Base-by-base conservation (phyloP, 2,113 vertebrate genomes). In the Ictidomys tridecemlineatus region DNA sequence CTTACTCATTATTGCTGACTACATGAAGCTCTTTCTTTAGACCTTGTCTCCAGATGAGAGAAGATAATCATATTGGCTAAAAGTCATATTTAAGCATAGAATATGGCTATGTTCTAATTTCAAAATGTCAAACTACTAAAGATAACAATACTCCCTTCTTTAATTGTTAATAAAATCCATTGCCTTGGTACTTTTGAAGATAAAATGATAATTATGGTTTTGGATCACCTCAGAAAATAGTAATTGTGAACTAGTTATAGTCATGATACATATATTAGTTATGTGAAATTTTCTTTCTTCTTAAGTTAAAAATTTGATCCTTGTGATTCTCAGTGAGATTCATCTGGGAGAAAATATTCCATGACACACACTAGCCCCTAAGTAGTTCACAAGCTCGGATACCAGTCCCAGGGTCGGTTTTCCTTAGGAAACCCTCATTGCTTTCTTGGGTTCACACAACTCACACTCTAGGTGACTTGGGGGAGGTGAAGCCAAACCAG, bases 151-250 rank as follows among this genome's bases (percentile, higher is more conserved):
- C 4, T 22, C 9, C 1, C 26, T 76, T 3, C 17, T 69, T 93
- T 86, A 69, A 53, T 63, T 37, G n/a, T 70, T 94, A 85, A 78
- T 87, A n/a, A 61, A 56, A 5, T 76, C 5, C 73, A 67, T 48
- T 42, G 42, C 48, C 28, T 91, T 10, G 56, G 45, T 3, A 72
- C 1, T 20, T 79, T 77, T 70, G 28, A 97, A 58, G 61, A 39
- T 73, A 89, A 89, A 95, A 61, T 26, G 79, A 39, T 39, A 65
- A 30, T 20, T 95, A 82, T 32, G 14, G 28, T 70, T 93, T 93
- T 78, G 4, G 6, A n/a, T 86, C 79, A 70, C 17, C n/a, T 37
- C 11, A 61, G 61, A 85, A 83, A 28, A 42, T 39, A 65, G 7
- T 42, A 58, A 80, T 82, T 85, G 3, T 58, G 28, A 61, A 80